These are phyloP conservation scores for Charanyca ferruginea DNA, from an alignment of 2,888 invertebrate genomes.

Conservation along the genomic window DNA sequence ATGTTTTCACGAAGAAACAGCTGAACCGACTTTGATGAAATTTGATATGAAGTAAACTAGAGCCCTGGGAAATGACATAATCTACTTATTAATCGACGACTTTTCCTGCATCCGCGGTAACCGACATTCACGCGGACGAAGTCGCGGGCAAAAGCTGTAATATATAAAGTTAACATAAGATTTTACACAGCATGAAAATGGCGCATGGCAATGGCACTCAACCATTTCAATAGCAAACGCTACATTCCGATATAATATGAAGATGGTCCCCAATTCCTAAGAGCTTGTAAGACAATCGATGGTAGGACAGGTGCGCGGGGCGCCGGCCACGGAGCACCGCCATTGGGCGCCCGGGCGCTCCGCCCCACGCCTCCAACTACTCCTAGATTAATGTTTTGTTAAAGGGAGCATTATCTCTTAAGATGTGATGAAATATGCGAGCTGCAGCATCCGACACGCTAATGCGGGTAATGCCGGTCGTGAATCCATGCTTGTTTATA, in stretches of 20 bases:
- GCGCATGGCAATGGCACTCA: neutral
- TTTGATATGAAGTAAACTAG: no score
- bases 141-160: no score
- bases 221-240: conserved; percentile 46
- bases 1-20: no score
- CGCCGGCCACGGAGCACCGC: conserved; percentile 47
- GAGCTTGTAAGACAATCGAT: conserved; percentile 68
- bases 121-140: no score
- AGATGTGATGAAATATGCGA: conserved; percentile 68
- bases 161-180: neutral
- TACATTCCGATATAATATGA: conserved; percentile 38
- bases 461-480: conserved; percentile 55
- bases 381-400: conserved; percentile 73
- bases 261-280: conserved; percentile 62
- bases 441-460: conserved; percentile 61
- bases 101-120: no score
- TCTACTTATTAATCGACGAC: no score
- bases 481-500: conserved; percentile 63
- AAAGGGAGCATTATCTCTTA: conserved; percentile 64
- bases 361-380: conserved; percentile 72
- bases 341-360: conserved; percentile 74
- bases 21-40: no score
- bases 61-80: no score
- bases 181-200: conserved; percentile 5
- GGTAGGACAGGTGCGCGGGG: conserved; percentile 59